Evolutionary conservation across 1,140 invertebrate species (phyloP).

Genomic region (Sogatella furcifera): DNA sequence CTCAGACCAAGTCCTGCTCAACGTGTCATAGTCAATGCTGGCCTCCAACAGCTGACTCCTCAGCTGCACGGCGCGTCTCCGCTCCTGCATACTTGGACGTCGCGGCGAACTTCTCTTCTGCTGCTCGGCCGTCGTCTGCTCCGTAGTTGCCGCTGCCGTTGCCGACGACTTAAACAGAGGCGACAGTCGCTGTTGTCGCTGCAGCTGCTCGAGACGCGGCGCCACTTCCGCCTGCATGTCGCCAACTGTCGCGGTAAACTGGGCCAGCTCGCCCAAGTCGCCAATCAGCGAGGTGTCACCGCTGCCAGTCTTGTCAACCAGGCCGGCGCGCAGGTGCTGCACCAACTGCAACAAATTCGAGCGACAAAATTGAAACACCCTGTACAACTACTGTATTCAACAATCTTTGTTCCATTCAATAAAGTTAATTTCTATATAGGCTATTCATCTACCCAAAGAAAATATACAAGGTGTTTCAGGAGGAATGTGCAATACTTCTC

Average conservation of each 20-base stretch:
- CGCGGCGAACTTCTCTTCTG: slow-evolving; percentile 6
- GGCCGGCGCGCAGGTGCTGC: slow-evolving; percentile 4
- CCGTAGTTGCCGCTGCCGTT: not conserved
- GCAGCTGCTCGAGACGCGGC: no score
- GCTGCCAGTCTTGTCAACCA: slow-evolving; percentile 2
- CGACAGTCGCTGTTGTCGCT: no score
- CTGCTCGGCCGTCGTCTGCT: not conserved
- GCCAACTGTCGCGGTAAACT: not conserved
- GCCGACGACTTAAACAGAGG: no score
- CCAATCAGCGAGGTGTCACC: slow-evolving; percentile 3
- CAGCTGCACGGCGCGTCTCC: slow-evolving; percentile 13
- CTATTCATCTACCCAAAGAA: no score
- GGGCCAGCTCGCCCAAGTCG: not conserved
- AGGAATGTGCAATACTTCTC: no score
- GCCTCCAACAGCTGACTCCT: slow-evolving; percentile 13
- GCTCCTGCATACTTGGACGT: slow-evolving; percentile 1
- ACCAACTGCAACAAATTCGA: slow-evolving; percentile 1
- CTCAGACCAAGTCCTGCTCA: slow-evolving; percentile 12
- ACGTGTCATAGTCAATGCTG: slow-evolving; percentile 13
- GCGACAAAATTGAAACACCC: no score
- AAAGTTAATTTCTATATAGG: no score
- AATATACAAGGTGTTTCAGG: no score
- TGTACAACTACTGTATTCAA: no score
- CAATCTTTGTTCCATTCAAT: no score
- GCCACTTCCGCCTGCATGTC: no score